Percentiles rank a stretch among this genome's conserved stretches.
These are phyloP conservation scores for Drepana arcuata DNA, from an alignment of 1,140 invertebrate species.

Conservation along the genomic window DNA sequence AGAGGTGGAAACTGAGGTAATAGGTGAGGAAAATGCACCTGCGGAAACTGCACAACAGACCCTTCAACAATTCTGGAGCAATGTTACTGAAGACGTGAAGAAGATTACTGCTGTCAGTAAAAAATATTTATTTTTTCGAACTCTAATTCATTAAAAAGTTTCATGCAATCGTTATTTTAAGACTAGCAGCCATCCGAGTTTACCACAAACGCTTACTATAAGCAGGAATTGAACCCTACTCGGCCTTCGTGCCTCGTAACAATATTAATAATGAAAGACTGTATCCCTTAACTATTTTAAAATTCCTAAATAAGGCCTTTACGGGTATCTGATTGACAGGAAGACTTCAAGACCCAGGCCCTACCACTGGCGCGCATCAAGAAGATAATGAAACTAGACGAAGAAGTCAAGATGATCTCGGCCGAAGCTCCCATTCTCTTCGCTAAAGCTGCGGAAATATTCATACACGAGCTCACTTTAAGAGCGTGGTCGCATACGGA, in stretches of 20 bases:
- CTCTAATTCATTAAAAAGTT: too few relatives aligned
- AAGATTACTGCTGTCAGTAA: slow-evolving; percentile 77
- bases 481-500: slow-evolving; percentile 98
- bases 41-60: slow-evolving; percentile 76
- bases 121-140: too few relatives aligned
- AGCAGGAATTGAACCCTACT: too few relatives aligned
- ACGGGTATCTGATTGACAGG: too few relatives aligned
- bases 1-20: slow-evolving; percentile 31
- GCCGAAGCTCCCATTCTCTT: slow-evolving; percentile 98
- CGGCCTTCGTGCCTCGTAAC: too few relatives aligned
- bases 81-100: slow-evolving; percentile 83
- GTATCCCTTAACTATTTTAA: too few relatives aligned
- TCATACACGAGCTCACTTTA: slow-evolving; percentile 96
- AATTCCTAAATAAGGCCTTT: too few relatives aligned
- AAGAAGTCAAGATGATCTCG: slow-evolving; percentile 99
- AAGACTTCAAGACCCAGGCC: slow-evolving; percentile 79
- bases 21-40: slow-evolving; percentile 27
- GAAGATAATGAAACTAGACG: slow-evolving; percentile 99
- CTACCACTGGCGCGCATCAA: slow-evolving; percentile 97
- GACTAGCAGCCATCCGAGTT: too few relatives aligned
- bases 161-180: too few relatives aligned
- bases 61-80: slow-evolving; percentile 83
- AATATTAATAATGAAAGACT: too few relatives aligned
- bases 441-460: slow-evolving; percentile 98
- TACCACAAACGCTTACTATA: too few relatives aligned